Evolutionary conservation across 2,113 vertebrate species (phyloP), one percentile per base, ranked within the genome.

Genomic region (Aphyosemion australe): DNA sequence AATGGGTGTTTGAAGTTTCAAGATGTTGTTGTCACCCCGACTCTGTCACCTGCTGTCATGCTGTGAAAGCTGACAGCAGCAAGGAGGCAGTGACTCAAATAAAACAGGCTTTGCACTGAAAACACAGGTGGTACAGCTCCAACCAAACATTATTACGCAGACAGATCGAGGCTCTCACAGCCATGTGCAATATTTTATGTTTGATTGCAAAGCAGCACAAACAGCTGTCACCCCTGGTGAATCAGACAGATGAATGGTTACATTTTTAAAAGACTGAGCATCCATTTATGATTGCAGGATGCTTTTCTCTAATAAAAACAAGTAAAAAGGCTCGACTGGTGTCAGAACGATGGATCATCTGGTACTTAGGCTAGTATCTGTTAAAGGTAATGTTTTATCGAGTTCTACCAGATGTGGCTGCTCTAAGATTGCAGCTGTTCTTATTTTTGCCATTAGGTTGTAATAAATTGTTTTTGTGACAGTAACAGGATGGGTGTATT

Each of bases 11-110:
- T 48, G 49, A 19, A 54, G 62, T 49, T 31, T 65, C 63, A 59
- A 65, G 71, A 54, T 73, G 61, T 21, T 18, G 12, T 26, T 39
- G 19, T 26, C 26, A 26, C 26, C 26, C 26, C 26, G 26, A 26
- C 26, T 26, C 26, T 26, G 26, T 26, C 26, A 26, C 26, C 26
- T 26, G 26, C 26, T 26, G 5, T 26, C 26, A 26, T 26, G 65
- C 61, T 74, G 65, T 66, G 69, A 83, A 69, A 68, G 71, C 59
- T 54, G 62, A 63, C 50, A 63, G 52, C 37, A 39, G 53, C 15
- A 34, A 43, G 48, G 1, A 64, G 32, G 59, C 50, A 50, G 26
- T 26, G 26, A 26, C 26, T 26, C 26, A 26, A 26, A 26, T 43
- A 42, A 62, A 78, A 45, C 61, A 58, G 55, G 47, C n/a, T 8